Percentiles rank a stretch among this genome's conserved stretches.
phyloP scores from a whole-genome alignment of 30 jellyfish, hydroid and myxozoan genomes.

The Nemopilema nomurai region DNA sequence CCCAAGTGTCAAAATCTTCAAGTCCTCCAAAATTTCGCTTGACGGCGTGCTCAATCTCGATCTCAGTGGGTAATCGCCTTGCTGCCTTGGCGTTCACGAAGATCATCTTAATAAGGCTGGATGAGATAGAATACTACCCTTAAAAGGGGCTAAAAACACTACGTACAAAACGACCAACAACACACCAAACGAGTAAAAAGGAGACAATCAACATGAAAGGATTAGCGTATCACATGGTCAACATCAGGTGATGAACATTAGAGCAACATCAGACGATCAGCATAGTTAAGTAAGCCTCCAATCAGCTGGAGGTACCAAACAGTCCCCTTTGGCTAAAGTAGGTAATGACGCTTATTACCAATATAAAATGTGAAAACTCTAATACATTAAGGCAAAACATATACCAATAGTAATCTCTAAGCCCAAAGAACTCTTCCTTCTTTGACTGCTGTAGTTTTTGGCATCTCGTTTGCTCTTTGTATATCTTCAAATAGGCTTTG shows the following conservation, averaged over 20 bases:
- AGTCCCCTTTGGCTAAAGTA: too few species aligned
- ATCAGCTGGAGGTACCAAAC: too few species aligned
- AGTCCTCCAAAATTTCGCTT: slow-evolving; percentile 80
- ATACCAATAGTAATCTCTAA: slow-evolving; percentile 83
- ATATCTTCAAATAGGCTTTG: slow-evolving; percentile 49
- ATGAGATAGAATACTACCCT: background rate
- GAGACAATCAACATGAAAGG: too few species aligned
- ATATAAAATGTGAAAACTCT: background rate
- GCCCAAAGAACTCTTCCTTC: slow-evolving; percentile 84
- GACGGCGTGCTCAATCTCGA: slow-evolving; percentile 72
- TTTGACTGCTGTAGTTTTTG: slow-evolving; percentile 52
- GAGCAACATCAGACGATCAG: too few species aligned
- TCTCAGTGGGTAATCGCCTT: slow-evolving; percentile 35
- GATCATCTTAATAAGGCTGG: slow-evolving; percentile 76
- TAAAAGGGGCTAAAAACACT: background rate
- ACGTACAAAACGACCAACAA: too few species aligned
- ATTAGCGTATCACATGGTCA: too few species aligned
- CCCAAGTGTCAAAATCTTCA: slow-evolving; percentile 74
- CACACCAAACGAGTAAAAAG: too few species aligned
- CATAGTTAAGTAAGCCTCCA: too few species aligned
- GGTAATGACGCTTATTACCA: background rate
- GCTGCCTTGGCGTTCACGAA: slow-evolving; percentile 44
- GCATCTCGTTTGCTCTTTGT: slow-evolving; percentile 57
- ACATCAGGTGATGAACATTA: too few species aligned
- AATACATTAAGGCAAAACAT: background rate